phyloP scores from a whole-genome alignment of 1,140 invertebrate species.

The Contarinia nasturtii region DNA sequence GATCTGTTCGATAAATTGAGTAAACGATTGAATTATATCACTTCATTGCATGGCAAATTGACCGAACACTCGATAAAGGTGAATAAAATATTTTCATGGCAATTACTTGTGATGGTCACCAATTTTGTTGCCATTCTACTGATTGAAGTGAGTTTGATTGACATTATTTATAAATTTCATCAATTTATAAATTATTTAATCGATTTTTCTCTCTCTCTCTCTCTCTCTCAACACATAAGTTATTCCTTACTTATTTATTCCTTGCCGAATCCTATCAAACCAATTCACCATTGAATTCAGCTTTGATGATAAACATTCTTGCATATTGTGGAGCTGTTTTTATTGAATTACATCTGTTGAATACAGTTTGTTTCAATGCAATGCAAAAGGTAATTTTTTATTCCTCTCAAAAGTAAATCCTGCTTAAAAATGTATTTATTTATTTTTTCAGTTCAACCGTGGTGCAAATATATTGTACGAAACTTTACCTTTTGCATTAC shows the following conservation, averaged over 20 bases:
- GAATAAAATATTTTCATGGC: background rate
- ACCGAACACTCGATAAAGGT: background rate
- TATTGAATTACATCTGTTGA: background rate
- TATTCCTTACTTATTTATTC: background rate
- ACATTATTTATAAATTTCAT: background rate
- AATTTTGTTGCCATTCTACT: background rate
- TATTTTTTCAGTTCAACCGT: too few relatives aligned
- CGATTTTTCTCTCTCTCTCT: too few relatives aligned
- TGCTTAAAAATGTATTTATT: too few relatives aligned
- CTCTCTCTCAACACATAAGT: background rate
- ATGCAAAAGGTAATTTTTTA: background rate
- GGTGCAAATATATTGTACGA: too few relatives aligned
- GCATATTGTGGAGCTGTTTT: background rate
- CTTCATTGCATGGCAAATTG: background rate
- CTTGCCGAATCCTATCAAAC: background rate
- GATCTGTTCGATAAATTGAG: background rate
- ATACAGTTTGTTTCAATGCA: background rate
- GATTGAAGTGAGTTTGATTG: background rate
- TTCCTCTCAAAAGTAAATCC: too few relatives aligned
- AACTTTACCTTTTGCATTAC: too few relatives aligned
- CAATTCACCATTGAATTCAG: background rate
- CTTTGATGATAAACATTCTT: background rate
- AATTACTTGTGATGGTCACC: background rate
- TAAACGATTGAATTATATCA: background rate
- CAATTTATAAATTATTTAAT: too few relatives aligned